phyloP scores from a whole-genome alignment of 2,113 vertebrate genomes.

The Acanthochromis polyacanthus region DNA sequence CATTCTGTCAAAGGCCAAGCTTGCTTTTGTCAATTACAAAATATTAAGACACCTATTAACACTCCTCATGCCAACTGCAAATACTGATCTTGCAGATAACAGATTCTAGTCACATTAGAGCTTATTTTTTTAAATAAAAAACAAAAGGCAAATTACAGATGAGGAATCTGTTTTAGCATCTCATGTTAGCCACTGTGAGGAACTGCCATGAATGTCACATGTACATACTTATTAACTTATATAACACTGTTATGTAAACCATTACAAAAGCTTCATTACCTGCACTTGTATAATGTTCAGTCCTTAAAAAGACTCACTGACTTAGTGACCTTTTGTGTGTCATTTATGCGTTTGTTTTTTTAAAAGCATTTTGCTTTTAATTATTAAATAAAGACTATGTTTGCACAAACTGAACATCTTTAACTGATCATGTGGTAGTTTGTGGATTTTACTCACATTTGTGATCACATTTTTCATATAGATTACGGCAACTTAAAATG shows the following conservation, averaged over 20 bases:
- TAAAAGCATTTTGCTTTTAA: constrained; percentile 44
- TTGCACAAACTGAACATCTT: constrained; percentile 39
- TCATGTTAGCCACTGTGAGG: constrained; percentile 26
- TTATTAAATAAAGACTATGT: constrained; percentile 67
- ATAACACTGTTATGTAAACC: constrained; percentile 53
- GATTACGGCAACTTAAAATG: neutral
- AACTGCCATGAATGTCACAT: constrained; percentile 48
- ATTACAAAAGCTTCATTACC: constrained; percentile 51
- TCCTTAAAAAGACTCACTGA: constrained; percentile 17
- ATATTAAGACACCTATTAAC: neutral
- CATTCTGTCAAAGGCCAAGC: neutral
- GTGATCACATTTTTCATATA: too few species aligned
- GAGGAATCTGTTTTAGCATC: neutral
- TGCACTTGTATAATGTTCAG: constrained; percentile 32
- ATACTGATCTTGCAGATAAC: neutral
- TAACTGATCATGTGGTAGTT: neutral
- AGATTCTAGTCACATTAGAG: constrained; percentile 2
- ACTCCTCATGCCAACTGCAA: neutral
- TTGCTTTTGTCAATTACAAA: neutral
- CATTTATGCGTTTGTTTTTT: constrained; percentile 27
- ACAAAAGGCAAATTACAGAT: constrained; percentile 16
- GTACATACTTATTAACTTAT: constrained; percentile 73
- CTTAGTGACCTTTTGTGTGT: constrained; percentile 45
- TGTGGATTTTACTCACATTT: constrained; percentile 7
- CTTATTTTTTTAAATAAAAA: constrained; percentile 42